These are phyloP conservation scores for Octonoba sinensis DNA, from an alignment of 2,888 invertebrate genomes.

Conservation along the genomic window DNA sequence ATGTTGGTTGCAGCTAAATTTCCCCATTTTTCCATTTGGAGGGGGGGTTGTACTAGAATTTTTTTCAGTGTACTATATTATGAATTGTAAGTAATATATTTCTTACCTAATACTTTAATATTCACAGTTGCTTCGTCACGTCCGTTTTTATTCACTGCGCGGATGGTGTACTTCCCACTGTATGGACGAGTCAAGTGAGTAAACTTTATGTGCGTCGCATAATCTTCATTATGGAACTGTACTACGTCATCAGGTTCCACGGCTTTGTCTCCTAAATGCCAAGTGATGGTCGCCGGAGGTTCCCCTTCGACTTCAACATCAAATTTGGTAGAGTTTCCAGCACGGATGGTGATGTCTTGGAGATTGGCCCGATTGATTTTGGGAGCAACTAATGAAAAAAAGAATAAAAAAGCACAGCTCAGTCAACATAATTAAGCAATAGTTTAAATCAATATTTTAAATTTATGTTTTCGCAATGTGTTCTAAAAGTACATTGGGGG, in stretches of 20 bases:
- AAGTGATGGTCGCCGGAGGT: constrained; percentile 71
- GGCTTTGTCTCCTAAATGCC: constrained; percentile 71
- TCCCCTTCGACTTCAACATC: constrained; percentile 80
- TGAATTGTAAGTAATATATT: neutral
- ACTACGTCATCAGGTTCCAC: constrained; percentile 67
- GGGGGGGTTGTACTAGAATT: too few relatives aligned
- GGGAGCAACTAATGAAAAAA: constrained; percentile 85
- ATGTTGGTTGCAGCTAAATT: too few relatives aligned
- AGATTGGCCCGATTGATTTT: constrained; percentile 95
- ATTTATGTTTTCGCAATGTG: too few relatives aligned
- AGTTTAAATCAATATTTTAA: neutral
- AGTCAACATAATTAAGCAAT: neutral
- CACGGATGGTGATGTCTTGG: constrained; percentile 88
- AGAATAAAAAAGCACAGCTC: neutral
- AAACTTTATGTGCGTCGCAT: constrained; percentile 90
- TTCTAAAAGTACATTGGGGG: too few relatives aligned
- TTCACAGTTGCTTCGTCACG: constrained; percentile 92
- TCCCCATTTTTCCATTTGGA: too few relatives aligned
- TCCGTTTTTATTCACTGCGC: constrained; percentile 91
- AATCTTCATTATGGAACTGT: constrained; percentile 75
- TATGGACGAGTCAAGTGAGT: constrained; percentile 84
- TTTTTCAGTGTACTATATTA: too few relatives aligned
- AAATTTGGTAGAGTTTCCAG: constrained; percentile 91
- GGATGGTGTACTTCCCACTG: constrained; percentile 89
- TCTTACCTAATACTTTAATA: constrained; percentile 81